Conservation (phyloP, 2,113 vertebrate species). For the Mirounga angustirostris region DNA sequence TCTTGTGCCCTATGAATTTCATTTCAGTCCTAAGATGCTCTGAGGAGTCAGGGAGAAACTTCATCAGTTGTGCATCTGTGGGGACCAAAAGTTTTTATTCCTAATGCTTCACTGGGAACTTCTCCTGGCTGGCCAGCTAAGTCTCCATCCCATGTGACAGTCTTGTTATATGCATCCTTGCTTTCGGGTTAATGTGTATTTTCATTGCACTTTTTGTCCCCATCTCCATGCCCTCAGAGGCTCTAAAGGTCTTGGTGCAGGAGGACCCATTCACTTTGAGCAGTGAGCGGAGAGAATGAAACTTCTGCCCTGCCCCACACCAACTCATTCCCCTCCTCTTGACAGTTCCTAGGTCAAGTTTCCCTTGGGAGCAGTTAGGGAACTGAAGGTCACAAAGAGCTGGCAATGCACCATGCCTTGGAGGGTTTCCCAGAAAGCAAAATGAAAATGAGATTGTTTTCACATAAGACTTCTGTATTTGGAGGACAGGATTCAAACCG, state of each 20-base stretch:
- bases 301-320: not conserved
- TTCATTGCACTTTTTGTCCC: not conserved
- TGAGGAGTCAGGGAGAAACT: not conserved
- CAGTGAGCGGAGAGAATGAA: not conserved
- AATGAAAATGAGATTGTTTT: slow-evolving; percentile 72
- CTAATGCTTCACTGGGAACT: not conserved
- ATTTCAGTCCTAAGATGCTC: not conserved
- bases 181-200: not conserved
- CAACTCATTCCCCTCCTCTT: not conserved
- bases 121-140: not conserved
- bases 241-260: not conserved
- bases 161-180: not conserved
- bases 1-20: not conserved
- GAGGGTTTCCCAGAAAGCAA: slow-evolving; percentile 65
- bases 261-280: not conserved
- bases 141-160: not conserved
- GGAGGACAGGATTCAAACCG: slow-evolving; percentile 35
- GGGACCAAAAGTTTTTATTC: not conserved
- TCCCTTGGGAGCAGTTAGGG: slow-evolving; percentile 51
- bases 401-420: slow-evolving; percentile 39
- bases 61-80: not conserved
- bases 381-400: slow-evolving; percentile 59
- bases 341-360: slow-evolving; percentile 60
- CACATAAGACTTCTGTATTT: slow-evolving; percentile 59
- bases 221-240: not conserved